Percentiles rank a stretch among this genome's conserved stretches.
phyloP scores from a whole-genome alignment of 1,140 invertebrate species.

The Holotrichia oblita region DNA sequence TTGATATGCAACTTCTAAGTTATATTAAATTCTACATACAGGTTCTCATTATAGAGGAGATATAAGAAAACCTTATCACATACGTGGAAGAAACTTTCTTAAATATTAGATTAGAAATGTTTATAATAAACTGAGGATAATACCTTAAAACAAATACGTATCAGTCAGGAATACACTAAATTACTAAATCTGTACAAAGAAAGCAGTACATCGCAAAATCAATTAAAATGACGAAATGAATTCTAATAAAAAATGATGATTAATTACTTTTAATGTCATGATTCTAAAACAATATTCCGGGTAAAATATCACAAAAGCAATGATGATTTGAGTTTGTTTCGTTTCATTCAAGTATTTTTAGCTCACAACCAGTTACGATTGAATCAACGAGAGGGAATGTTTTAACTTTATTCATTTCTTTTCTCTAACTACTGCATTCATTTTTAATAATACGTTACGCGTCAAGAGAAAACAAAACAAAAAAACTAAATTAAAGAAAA shows the following conservation, averaged over 20 bases:
- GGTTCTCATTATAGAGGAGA: constrained; percentile 31
- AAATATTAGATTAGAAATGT: not conserved
- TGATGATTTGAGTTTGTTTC: constrained; percentile 2
- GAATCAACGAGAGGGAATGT: not conserved
- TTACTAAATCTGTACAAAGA: constrained; percentile 17
- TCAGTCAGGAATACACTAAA: constrained; percentile 15
- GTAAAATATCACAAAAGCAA: constrained; percentile 31
- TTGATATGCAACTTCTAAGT: constrained; percentile 24
- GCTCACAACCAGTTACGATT: constrained; percentile 16
- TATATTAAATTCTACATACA: constrained; percentile 23
- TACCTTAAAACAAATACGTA: constrained; percentile 11
- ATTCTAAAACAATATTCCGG: not conserved
- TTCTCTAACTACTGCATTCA: too few species aligned
- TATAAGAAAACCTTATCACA: constrained; percentile 35
- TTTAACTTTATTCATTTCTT: not conserved
- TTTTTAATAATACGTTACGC: too few species aligned
- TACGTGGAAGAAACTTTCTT: constrained; percentile 4
- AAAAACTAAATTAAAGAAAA: not conserved
- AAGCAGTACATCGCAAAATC: not conserved
- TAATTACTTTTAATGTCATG: constrained; percentile 21
- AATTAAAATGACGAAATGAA: not conserved
- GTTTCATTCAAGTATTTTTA: constrained; percentile 6
- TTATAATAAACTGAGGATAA: not conserved
- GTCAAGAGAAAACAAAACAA: not conserved
- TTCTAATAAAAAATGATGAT: too few species aligned